phyloP scores from a whole-genome alignment of 2,888 invertebrate species.

The Sphaerophoria rueppellii region DNA sequence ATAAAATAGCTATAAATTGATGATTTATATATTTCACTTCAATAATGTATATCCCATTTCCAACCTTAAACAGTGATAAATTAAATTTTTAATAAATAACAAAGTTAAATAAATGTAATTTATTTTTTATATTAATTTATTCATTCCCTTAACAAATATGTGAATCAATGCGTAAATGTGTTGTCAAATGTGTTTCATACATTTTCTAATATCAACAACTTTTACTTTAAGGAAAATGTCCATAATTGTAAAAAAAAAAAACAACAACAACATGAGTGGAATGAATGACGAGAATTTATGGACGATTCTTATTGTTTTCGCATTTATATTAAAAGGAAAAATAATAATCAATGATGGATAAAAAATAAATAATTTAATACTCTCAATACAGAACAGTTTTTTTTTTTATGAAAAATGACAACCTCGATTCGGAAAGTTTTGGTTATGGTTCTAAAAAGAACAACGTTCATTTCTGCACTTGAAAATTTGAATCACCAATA shows the following conservation, averaged over 20 bases:
- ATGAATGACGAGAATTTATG: conserved; percentile 16
- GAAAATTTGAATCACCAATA: no score
- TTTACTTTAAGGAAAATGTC: conserved; percentile 25
- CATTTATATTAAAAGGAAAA: conserved; percentile 64
- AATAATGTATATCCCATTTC: conserved; percentile 48
- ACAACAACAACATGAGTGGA: conserved; percentile 35
- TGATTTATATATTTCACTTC: conserved; percentile 37
- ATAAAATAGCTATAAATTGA: conserved; percentile 7
- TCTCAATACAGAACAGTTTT: conserved; percentile 56
- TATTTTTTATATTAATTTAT: conserved; percentile 73
- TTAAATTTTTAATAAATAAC: conserved; percentile 27
- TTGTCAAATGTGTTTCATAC: conserved; percentile 65
- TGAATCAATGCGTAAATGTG: conserved; percentile 40
- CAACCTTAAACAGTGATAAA: conserved; percentile 71
- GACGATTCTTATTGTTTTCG: conserved; percentile 58
- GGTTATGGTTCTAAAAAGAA: no score
- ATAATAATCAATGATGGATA: conserved; percentile 61
- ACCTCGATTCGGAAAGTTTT: no score
- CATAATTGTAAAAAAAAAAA: conserved; percentile 34
- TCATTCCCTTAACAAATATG: conserved; percentile 49
- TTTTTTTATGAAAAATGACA: not conserved
- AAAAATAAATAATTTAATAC: conserved; percentile 73
- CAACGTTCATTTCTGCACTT: no score
- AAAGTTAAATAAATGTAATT: conserved; percentile 67
- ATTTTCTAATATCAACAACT: conserved; percentile 53